These are phyloP conservation scores for Candoia aspera DNA, from an alignment of 2,113 vertebrate genomes.

Conservation along the genomic window DNA sequence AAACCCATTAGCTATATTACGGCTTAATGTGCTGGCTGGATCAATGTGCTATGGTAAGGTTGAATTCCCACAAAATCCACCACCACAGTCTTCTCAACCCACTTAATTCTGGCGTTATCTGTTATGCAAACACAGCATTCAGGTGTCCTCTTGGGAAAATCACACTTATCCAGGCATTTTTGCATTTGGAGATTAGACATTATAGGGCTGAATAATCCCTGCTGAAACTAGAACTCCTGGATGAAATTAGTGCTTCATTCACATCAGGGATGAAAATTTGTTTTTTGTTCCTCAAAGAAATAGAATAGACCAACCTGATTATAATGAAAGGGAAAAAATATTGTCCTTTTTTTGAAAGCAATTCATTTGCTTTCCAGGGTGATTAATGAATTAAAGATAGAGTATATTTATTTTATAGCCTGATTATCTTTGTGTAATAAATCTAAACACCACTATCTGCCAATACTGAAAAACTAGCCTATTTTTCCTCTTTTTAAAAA, in stretches of 20 bases:
- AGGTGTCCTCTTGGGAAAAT: neutral
- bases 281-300: slow-evolving; percentile 53
- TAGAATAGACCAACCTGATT: slow-evolving; percentile 53
- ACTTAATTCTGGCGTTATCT: neutral
- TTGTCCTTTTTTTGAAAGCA: slow-evolving; percentile 68
- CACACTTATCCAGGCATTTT: neutral
- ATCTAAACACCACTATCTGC: slow-evolving; percentile 77
- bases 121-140: slow-evolving; percentile 4
- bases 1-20: neutral
- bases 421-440: slow-evolving; percentile 80
- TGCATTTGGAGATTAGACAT: neutral
- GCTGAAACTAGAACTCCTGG: slow-evolving; percentile 25
- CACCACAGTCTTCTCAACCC: neutral
- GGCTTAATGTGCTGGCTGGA: neutral
- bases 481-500: slow-evolving; percentile 70
- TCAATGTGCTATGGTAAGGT: neutral
- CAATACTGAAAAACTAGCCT: slow-evolving; percentile 68
- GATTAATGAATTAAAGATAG: slow-evolving; percentile 79
- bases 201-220: slow-evolving; percentile 35
- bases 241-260: slow-evolving; percentile 24
- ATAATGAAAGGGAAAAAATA: slow-evolving; percentile 65
- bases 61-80: neutral
- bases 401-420: slow-evolving; percentile 77
- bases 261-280: slow-evolving; percentile 48
- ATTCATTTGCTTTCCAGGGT: slow-evolving; percentile 75